Base-by-base conservation (phyloP, 2,797 vertebrate genomes). In the Gambelia wislizenii region DNA sequence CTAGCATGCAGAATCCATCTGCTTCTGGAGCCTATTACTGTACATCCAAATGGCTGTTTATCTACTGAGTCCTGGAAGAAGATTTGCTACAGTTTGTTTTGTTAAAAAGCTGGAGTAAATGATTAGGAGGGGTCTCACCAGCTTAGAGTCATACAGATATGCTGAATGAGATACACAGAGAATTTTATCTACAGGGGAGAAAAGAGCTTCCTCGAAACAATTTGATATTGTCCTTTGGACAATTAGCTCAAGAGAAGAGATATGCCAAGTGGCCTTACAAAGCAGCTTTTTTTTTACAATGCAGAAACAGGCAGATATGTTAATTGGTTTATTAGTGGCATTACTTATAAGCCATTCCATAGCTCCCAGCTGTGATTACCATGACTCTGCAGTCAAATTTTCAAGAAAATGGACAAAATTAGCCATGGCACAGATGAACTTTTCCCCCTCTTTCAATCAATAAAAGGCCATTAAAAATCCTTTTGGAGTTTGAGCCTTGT, bases 391-490 rank as follows among this genome's bases (percentile, higher is more conserved):
- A 78, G 89, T 27, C 87, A 72, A 47, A 88, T n/a, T 42, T 36
- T 5, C n/a, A 74, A 83, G 88, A 88, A 90, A 94, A 90, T 49
- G 39, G 87, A 56, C 93, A 75, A 91, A 93, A 94, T 89, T 78
- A 80, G 4, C 77, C 83, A 20, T 33, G 47, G 52, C 33, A 85
- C 2, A 4, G 83, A 86, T 81, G 86, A 93, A 92, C 84, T 84
- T 89, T 70, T 49, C 69, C 76, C 67, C 39, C 61, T 52, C 70
- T 44, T 76, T 52, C 91, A 1, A 89, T 91, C 92, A 90, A 90
- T 88, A 4, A 90, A 87, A 74, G 20, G 10, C 89, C 90, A 87
- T 86, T 83, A 89, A 67, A 81, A 56, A 88, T 70, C 86, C 3
- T 2, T 9, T 82, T 69, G 1, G 0, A 90, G 78, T 83, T 49